These are phyloP conservation scores for Coelopa pilipes DNA, from an alignment of 2,888 invertebrate species.

Conservation along the genomic window DNA sequence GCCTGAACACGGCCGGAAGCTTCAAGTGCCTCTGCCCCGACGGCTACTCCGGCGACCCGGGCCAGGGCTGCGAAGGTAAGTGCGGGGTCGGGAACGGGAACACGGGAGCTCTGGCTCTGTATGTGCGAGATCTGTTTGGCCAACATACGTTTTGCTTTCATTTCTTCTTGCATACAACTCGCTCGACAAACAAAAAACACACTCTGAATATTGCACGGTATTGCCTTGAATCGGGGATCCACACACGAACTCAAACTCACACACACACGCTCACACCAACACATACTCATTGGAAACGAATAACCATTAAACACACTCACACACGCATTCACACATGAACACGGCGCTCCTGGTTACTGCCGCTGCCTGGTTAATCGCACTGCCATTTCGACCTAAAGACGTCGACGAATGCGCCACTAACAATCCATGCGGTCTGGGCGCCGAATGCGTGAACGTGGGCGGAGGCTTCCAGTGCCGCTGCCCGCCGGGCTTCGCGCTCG, in stretches of 20 bases:
- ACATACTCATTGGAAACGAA: not conserved
- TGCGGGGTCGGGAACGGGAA: slow-evolving; percentile 14
- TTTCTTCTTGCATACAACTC: slow-evolving; percentile 29
- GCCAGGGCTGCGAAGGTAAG: slow-evolving; percentile 79
- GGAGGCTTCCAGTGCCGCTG: slow-evolving; percentile 83
- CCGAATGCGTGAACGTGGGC: slow-evolving; percentile 79
- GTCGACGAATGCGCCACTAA: slow-evolving; percentile 76
- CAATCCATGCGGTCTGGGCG: slow-evolving; percentile 76
- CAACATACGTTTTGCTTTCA: slow-evolving; percentile 13
- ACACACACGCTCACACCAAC: not conserved
- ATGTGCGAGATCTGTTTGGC: not conserved
- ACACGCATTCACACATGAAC: slow-evolving; percentile 19
- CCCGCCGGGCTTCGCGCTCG: slow-evolving; percentile 75
- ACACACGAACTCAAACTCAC: not conserved
- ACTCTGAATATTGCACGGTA: not conserved
- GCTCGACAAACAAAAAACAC: slow-evolving; percentile 24
- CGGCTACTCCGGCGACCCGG: slow-evolving; percentile 84
- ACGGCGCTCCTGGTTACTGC: slow-evolving; percentile 5
- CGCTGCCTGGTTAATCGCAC: not conserved
- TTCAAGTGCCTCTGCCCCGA: slow-evolving; percentile 85
- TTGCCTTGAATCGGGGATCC: not conserved
- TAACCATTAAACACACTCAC: not conserved
- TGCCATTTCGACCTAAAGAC: slow-evolving; percentile 65
- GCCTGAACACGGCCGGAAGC: slow-evolving; percentile 82
- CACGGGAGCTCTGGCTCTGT: not conserved